Conservation (phyloP, 1,140 invertebrate genomes). For the Aradophagus sp. region DNA sequence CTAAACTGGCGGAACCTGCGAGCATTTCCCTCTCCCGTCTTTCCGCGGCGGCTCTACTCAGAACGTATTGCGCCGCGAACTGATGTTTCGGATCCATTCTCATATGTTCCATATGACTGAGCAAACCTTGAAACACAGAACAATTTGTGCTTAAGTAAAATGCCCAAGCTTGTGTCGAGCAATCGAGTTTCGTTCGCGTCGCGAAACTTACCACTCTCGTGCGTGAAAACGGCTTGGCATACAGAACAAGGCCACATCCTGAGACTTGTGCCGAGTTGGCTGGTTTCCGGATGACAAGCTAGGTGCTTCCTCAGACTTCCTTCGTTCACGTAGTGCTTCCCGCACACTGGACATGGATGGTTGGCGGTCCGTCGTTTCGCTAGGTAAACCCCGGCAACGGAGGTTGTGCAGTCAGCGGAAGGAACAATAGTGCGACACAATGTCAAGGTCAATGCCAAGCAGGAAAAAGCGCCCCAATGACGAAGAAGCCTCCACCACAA, state of each 20-base stretch:
- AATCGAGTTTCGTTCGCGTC: constrained; percentile 15
- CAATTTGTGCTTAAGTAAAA: constrained; percentile 22
- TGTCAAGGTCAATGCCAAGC: constrained; percentile 77
- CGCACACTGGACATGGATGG: constrained; percentile 94
- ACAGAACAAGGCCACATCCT: constrained; percentile 96
- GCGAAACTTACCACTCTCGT: constrained; percentile 87
- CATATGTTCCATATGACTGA: constrained; percentile 97
- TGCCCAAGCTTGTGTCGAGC: background rate
- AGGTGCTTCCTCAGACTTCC: constrained; percentile 93
- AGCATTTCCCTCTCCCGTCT: constrained; percentile 88
- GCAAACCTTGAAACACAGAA: constrained; percentile 79
- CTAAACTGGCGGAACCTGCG: constrained; percentile 77
- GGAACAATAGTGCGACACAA: constrained; percentile 76
- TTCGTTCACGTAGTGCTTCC: constrained; percentile 96
- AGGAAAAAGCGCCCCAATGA: constrained; percentile 74
- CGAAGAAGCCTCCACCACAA: constrained; percentile 66
- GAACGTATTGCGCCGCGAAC: constrained; percentile 94
- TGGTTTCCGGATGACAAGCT: constrained; percentile 92
- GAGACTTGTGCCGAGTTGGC: constrained; percentile 87
- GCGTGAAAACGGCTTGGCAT: constrained; percentile 94
- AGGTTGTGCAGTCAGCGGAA: constrained; percentile 76
- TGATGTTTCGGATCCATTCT: constrained; percentile 97
- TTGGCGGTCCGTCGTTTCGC: constrained; percentile 93
- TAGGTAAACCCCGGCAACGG: constrained; percentile 81
- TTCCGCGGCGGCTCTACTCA: constrained; percentile 91